Base-by-base conservation (phyloP, 2,113 vertebrate genomes). In the Struthidea cinerea region DNA sequence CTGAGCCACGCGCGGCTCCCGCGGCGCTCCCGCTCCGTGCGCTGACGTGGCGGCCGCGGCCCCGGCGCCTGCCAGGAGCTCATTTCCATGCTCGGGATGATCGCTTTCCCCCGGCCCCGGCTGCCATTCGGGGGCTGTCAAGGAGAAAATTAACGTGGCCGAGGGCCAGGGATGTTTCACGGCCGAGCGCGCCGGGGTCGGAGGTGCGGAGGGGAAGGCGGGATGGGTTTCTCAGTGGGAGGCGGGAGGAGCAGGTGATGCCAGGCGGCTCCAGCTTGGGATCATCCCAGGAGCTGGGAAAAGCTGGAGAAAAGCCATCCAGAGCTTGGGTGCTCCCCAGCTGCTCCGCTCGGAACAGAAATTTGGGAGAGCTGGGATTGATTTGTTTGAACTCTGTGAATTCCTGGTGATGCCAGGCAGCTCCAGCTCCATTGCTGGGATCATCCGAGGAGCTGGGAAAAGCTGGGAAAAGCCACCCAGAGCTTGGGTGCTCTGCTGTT, bases 101-200 rank as follows among this genome's bases (percentile, higher is more conserved):
- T 89, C 80, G 22, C 23, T 57, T 68, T 69, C 39, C 57, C 60
- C 85, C 55, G 56, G 87, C 60, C 89, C 93, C 14, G 63, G 53
- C 88, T 74, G 69, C 90, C 86, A n/a, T 92, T 91, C 93, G 73
- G 92, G 96, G 87, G 83, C 96, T 60, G 59, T 90, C 89, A 90
- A 94, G 97, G 80, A 69, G 96, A 96, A 97, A 97, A 97, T 96
- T 56, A 88, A 95, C 44, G 59, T 93, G 96, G 97, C 89, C 76
- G 2, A 60, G 42, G 87, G 97, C 96, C 97, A 96, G 95, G 93
- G 94, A 88, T 16, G 93, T 22, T 39, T 17, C 60, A 90, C 27
- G 89, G 71, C 65, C 52, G 76, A 87, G 88, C 7, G 83, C 26
- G 2, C 89, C 4, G 11, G 27, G 87, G 83, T 60, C 16, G 85